These are phyloP conservation scores for Homarus americanus DNA, from an alignment of 1,140 invertebrate genomes.

Conservation along the genomic window DNA sequence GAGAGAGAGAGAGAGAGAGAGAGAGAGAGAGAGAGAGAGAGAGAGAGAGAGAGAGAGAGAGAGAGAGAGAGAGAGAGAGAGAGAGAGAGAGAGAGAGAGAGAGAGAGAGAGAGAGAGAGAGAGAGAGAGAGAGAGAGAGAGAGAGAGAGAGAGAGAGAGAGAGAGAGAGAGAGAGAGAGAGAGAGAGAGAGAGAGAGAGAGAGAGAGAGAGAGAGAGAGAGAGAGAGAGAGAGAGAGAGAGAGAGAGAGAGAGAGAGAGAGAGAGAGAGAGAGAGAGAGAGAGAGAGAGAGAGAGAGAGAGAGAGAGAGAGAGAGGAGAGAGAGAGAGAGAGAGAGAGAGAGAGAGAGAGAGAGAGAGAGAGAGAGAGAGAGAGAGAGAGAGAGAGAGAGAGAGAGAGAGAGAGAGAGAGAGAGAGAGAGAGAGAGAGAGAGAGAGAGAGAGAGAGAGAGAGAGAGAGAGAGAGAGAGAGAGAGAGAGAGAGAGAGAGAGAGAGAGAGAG, in stretches of 20 bases:
- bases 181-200: slow-evolving; percentile 1
- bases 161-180: slow-evolving; percentile 33
- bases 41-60: neutral
- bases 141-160: slow-evolving; percentile 25
- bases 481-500: neutral
- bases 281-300: slow-evolving; percentile 19
- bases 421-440: neutral
- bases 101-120: slow-evolving; percentile 11
- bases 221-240: slow-evolving; percentile 33
- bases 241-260: slow-evolving; percentile 26
- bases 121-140: slow-evolving; percentile 19
- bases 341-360: too few species aligned
- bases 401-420: neutral
- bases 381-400: neutral
- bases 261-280: slow-evolving; percentile 6
- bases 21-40: neutral
- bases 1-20: neutral
- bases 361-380: neutral
- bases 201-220: slow-evolving; percentile 26
- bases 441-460: neutral
- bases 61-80: neutral
- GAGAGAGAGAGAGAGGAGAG: slow-evolving; percentile 17
- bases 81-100: slow-evolving; percentile 19
- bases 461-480: neutral
- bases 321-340: too few species aligned